phyloP scores from a whole-genome alignment of 2,797 vertebrate species.

The Nasua narica region DNA sequence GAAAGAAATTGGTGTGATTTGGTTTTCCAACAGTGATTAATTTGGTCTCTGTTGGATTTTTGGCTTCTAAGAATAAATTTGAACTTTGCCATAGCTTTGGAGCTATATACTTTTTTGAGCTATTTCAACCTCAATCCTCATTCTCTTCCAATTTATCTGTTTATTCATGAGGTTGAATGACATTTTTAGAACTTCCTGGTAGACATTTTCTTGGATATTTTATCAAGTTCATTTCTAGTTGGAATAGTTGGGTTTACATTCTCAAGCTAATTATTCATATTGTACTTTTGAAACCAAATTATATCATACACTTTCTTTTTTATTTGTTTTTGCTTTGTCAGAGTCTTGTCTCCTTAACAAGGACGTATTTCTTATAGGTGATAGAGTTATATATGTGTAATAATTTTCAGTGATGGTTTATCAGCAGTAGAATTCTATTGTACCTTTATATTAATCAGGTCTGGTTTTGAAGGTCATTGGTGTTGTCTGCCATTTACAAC shows the following conservation, averaged over 20 bases:
- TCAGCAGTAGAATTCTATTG: constrained; percentile 3
- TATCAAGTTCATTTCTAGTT: constrained; percentile 28
- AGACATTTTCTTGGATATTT: constrained; percentile 18
- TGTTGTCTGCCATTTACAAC: neutral
- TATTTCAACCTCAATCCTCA: neutral
- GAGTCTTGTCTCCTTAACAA: constrained; percentile 13
- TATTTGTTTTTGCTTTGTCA: constrained; percentile 12
- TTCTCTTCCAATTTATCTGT: constrained; percentile 10
- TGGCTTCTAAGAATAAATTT: constrained; percentile 18
- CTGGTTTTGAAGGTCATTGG: constrained; percentile 23
- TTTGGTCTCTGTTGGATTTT: neutral
- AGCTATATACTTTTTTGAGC: neutral
- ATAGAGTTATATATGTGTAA: neutral
- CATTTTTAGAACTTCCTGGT: constrained; percentile 16
- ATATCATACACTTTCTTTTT: neutral
- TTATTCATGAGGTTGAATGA: neutral
- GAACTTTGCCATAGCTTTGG: constrained; percentile 10
- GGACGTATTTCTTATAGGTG: neutral
- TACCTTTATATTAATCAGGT: constrained; percentile 12
- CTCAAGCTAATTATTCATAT: constrained; percentile 40
- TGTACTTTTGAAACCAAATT: constrained; percentile 8
- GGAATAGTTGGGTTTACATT: neutral
- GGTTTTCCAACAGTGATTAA: constrained; percentile 27
- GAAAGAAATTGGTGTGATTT: constrained; percentile 40
- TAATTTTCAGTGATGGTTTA: constrained; percentile 6